Percentiles rank a stretch among this genome's conserved stretches.
These are phyloP conservation scores for Embiotoca jacksoni DNA, from an alignment of 2,113 vertebrate species.

Conservation along the genomic window DNA sequence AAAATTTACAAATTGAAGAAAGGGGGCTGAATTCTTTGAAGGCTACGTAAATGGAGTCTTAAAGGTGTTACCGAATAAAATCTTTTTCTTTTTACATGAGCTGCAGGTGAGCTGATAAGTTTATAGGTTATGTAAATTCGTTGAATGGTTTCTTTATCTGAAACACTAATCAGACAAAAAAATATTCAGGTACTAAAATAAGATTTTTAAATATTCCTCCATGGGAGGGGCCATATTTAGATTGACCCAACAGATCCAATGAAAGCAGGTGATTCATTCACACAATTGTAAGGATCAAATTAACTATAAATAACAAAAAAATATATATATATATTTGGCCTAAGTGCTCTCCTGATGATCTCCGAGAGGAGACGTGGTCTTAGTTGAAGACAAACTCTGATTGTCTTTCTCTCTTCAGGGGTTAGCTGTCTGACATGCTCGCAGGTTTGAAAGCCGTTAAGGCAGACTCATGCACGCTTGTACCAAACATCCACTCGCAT, in stretches of 20 bases:
- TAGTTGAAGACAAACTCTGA: slow-evolving; percentile 8
- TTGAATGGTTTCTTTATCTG: slow-evolving; percentile 20
- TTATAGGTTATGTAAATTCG: slow-evolving; percentile 2
- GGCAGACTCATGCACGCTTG: slow-evolving; percentile 1
- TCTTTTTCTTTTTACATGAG: background rate
- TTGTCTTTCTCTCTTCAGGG: slow-evolving; percentile 22
- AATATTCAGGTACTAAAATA: slow-evolving; percentile 49
- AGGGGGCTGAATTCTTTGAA: background rate
- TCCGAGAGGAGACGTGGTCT: slow-evolving; percentile 25
- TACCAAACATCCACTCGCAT: slow-evolving; percentile 2
- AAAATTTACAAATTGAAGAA: background rate
- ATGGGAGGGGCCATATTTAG: slow-evolving; percentile 46
- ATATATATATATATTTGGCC: slow-evolving; percentile 14
- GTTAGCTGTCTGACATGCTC: slow-evolving; percentile 28
- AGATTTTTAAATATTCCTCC: slow-evolving; percentile 56
- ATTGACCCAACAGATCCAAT: slow-evolving; percentile 14
- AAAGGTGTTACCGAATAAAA: background rate
- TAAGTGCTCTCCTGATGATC: slow-evolving; percentile 13
- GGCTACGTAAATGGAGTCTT: background rate
- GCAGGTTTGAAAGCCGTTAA: slow-evolving; percentile 12
- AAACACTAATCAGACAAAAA: slow-evolving; percentile 6
- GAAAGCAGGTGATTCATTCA: slow-evolving; percentile 15
- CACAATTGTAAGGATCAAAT: slow-evolving; percentile 16
- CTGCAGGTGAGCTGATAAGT: slow-evolving; percentile 9
- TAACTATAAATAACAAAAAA: slow-evolving; percentile 33